phyloP scores from a whole-genome alignment of 2,113 vertebrate genomes.

The Melanerpes formicivorus region DNA sequence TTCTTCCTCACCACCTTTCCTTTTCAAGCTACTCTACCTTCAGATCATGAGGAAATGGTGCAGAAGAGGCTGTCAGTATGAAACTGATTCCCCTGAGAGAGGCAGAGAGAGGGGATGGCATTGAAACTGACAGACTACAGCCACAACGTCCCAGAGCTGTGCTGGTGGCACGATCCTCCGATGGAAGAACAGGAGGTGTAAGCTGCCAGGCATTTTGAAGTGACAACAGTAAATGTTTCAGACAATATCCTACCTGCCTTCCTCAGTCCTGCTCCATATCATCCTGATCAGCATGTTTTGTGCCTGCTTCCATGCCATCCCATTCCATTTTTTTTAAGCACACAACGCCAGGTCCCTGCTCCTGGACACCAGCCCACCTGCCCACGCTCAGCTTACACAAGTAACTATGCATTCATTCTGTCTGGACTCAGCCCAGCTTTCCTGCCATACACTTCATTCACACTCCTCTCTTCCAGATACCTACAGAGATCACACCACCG shows the following conservation, averaged over 20 bases:
- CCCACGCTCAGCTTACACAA: neutral
- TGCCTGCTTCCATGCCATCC: neutral
- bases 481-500: neutral
- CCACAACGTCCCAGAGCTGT: neutral
- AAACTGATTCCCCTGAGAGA: neutral
- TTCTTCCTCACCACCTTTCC: neutral
- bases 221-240: neutral
- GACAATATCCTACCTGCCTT: neutral
- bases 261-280: neutral
- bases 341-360: neutral
- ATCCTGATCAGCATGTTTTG: neutral
- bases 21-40: neutral
- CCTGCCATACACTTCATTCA: neutral
- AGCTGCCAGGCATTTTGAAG: neutral
- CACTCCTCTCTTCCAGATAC: neutral
- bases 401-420: neutral
- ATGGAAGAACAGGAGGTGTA: neutral
- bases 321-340: neutral
- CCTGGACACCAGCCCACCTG: neutral
- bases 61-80: neutral
- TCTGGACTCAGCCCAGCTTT: neutral
- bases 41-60: fast-evolving
- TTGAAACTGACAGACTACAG: neutral
- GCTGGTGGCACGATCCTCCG: fast-evolving
- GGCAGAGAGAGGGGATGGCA: neutral